Base-by-base conservation (phyloP, 2,888 invertebrate species). In the Galerucella pusilla region DNA sequence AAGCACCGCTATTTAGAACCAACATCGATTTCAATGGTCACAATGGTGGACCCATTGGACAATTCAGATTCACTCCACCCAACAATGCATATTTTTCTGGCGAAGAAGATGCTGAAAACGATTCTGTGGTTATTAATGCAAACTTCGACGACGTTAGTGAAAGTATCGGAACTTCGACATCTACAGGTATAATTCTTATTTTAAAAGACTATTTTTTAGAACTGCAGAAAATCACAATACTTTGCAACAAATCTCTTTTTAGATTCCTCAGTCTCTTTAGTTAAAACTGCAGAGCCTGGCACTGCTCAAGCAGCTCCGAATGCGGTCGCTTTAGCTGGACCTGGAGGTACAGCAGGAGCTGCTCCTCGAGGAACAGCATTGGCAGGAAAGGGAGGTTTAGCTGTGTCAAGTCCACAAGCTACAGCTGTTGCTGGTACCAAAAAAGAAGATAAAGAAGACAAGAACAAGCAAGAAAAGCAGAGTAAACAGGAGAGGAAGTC, bases 291-390 rank as follows among this genome's bases (percentile, higher is more conserved):
- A 20, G 87, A 87, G 75, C 87, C 88, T 5, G 87, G 88, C 52
- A 85, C 88, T 69, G 88, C 90, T 1, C 88, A 89, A 83, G 89
- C 89, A 25, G 87, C 88, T 74, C 90, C 90, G 10, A 86, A 87
- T 59, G 90, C 89, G 4, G 86, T 89, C 69, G 89, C 90, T 2
- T 81, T 90, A 65, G 89, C 90, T 7, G 90, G 90, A 54, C 85
- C 85, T 59, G 89, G 89, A 57, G 90, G 90, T 9, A 87, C 89
- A 4, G 90, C 90, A 7, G 85, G 88, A 12, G 88, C 90, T 4
- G 87, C 87, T 14, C 90, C 90, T 5, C 83, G 86, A 67, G 89
- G 86, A 10, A 89, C 89, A 12, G 90, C 90, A 2, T 82, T 90
- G 28, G 89, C 88, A 25, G 90, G 90, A 45, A 87, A 87, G 72